phyloP scores from a whole-genome alignment of 2,797 vertebrate species.

The Pteronotus mesoamericanus region DNA sequence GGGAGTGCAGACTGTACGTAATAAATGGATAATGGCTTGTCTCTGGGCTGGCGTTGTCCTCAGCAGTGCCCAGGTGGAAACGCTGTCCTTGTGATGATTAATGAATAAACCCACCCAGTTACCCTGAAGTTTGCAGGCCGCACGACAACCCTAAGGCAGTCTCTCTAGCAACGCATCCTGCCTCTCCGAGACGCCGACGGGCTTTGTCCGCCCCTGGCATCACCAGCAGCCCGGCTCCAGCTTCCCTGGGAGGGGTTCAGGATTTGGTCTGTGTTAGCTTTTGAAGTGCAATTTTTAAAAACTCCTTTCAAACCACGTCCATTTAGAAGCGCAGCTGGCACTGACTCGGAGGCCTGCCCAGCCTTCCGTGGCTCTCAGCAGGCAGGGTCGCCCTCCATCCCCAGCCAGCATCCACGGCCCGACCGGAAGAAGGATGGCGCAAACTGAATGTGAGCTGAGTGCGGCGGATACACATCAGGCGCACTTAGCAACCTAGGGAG shows the following conservation, averaged over 20 bases:
- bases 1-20: not conserved
- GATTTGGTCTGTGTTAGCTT: conserved; percentile 44
- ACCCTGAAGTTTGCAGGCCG: not conserved
- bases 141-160: not conserved
- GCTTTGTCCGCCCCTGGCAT: not conserved
- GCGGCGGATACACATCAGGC: conserved; percentile 71
- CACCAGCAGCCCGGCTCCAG: not conserved
- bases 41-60: not conserved
- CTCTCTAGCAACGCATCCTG: not conserved
- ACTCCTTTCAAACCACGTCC: conserved; percentile 46
- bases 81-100: not conserved
- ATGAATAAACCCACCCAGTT: not conserved
- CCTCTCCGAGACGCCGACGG: rapidly evolving
- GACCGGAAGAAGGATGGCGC: conserved; percentile 67
- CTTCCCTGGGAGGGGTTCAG: conserved; percentile 54
- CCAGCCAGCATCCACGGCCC: conserved; percentile 58
- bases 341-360: conserved; percentile 62
- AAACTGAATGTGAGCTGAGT: conserved; percentile 70
- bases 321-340: conserved; percentile 50
- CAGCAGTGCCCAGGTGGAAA: not conserved
- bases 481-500: conserved; percentile 56
- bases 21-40: not conserved
- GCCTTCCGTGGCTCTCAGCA: conserved; percentile 56
- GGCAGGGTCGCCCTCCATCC: conserved; percentile 67
- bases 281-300: conserved; percentile 56